A percentile compares a stretch with the other conserved stretches of the same genome.
These are phyloP conservation scores for Helicolenus hilgendorfi DNA, from an alignment of 2,797 vertebrate genomes.

Conservation along the genomic window DNA sequence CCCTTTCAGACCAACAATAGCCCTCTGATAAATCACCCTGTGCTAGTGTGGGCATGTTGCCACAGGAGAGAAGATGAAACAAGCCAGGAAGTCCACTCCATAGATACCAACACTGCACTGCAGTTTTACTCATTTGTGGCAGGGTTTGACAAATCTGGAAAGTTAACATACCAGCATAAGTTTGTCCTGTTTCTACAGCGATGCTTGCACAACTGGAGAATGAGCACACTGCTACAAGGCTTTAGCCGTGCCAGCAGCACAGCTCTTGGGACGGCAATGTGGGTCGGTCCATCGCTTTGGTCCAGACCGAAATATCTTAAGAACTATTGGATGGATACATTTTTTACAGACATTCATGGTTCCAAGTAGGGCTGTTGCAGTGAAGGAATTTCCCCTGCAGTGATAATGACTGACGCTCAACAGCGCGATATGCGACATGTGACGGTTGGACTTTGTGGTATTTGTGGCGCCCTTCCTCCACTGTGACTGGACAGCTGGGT, in stretches of 20 bases:
- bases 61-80: neutral
- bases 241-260: neutral
- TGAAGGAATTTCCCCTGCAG: neutral
- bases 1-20: slow-evolving; percentile 21
- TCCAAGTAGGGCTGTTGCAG: neutral
- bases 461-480: neutral
- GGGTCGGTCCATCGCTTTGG: neutral
- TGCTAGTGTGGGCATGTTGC: neutral
- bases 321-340: neutral
- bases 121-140: neutral
- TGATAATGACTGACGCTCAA: too few relatives aligned
- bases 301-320: neutral
- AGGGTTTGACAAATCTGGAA: neutral
- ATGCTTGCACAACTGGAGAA: neutral
- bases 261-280: neutral
- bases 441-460: too few relatives aligned
- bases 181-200: neutral
- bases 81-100: neutral
- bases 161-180: neutral
- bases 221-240: neutral
- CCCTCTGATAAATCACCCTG: slow-evolving; percentile 10
- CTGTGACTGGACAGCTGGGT: neutral
- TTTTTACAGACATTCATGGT: neutral
- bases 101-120: neutral
- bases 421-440: too few relatives aligned